phyloP scores from a whole-genome alignment of 2,113 vertebrate genomes.

The Nestor notabilis region DNA sequence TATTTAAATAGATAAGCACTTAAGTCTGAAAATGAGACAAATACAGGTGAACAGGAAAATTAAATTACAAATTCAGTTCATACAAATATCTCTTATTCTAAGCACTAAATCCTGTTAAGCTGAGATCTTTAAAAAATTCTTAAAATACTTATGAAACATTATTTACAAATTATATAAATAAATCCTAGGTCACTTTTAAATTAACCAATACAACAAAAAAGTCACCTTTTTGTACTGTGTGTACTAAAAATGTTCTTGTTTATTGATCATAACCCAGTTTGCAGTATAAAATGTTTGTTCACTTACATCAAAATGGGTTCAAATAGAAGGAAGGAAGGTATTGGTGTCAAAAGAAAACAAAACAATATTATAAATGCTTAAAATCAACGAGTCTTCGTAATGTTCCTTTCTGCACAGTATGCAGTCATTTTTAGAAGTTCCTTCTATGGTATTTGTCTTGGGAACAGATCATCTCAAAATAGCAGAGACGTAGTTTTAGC shows the following conservation, averaged over 20 bases:
- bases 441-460: constrained; percentile 43
- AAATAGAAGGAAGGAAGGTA: constrained; percentile 47
- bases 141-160: constrained; percentile 70
- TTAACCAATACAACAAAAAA: constrained; percentile 61
- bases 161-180: constrained; percentile 81
- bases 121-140: constrained; percentile 55
- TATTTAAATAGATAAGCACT: constrained; percentile 67
- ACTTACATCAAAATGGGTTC: constrained; percentile 76
- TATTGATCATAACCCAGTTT: constrained; percentile 76
- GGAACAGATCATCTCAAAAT: constrained; percentile 58
- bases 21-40: constrained; percentile 54
- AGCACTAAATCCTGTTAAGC: constrained; percentile 46
- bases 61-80: constrained; percentile 48
- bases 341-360: constrained; percentile 64
- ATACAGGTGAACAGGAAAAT: constrained; percentile 17
- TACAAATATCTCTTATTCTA: constrained; percentile 30
- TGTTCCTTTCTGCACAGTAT: constrained; percentile 17
- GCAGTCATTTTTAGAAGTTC: constrained; percentile 36
- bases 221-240: constrained; percentile 57
- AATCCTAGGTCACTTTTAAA: constrained; percentile 62
- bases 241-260: constrained; percentile 75
- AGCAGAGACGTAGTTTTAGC: constrained; percentile 45
- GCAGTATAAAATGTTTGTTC: constrained; percentile 78
- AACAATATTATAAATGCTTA: constrained; percentile 73
- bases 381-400: constrained; percentile 63